Base-by-base conservation (phyloP, 2,113 vertebrate genomes). In the Apus apus region DNA sequence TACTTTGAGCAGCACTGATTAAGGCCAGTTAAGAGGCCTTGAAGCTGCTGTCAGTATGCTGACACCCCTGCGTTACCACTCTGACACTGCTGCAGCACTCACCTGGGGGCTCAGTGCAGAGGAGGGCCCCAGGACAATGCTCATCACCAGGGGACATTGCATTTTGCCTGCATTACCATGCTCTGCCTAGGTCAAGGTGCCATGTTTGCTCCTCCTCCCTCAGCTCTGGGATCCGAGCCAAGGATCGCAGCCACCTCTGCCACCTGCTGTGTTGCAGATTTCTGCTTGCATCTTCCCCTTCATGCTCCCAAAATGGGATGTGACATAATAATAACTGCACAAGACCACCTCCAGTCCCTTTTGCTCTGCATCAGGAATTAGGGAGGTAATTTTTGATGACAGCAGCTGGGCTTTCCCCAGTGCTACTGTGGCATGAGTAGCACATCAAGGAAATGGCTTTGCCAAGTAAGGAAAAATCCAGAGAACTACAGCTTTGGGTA, bases 361-460 rank as follows among this genome's bases (percentile, higher is more conserved):
- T 17, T 9, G 13, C 34, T 51, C 3, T 5, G 4, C 15, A 61
- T 22, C 15, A 54, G 43, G 38, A 85, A 75, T 61, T 30, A 68
- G 40, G 29, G 26, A 87, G 14, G 27, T 8, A 43, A 45, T n/a
- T 82, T 94, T 75, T 71, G 23, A 36, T 1, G 3, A 56, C 8
- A 75, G 43, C 48, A 56, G 11, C 18, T 26, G 40, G 45, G 53
- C 29, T 67, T 77, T 77, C 15, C 36, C 29, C 30, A 77, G 43
- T 0, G 4, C 32, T 1, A 1, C 23, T 0, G 0, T 0, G 36
- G n/a, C 5, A 2, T 23, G 5, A 0, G 45, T 17, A 22, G n/a
- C n/a, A 22, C 1, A 0, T 30, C 43, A 32, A 75, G 79, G 57
- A 90, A 93, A 43, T 26, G 7, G 21, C 27, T 76, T 72, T 30